A percentile compares a stretch with the other conserved stretches of the same genome.
Conservation (phyloP, 2,888 invertebrate species). For the Phytoseiulus persimilis region DNA sequence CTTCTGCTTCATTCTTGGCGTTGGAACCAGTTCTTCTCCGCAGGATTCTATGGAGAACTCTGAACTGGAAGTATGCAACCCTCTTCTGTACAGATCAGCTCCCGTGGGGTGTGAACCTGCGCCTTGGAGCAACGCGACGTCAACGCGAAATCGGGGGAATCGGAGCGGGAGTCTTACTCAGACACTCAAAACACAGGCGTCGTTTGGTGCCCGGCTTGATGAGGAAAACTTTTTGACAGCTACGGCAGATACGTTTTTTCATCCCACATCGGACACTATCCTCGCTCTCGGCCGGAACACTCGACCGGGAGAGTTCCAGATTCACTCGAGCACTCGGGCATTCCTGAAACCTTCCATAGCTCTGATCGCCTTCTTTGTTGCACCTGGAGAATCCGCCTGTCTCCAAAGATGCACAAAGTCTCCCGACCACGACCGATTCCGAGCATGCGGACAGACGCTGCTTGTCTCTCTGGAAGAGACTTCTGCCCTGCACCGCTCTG, state of each 20-base stretch:
- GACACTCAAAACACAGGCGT: conserved; percentile 15
- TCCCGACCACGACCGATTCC: neutral
- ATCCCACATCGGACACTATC: neutral
- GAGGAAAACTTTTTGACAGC: conserved; percentile 13
- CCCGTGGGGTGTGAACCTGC: no score
- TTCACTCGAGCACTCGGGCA: no score
- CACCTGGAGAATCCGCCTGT: neutral
- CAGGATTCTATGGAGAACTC: no score
- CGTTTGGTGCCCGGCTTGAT: conserved; percentile 31
- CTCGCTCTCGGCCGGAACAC: neutral
- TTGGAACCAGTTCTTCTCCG: no score
- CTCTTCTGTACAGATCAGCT: no score
- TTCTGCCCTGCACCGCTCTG: neutral
- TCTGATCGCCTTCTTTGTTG: no score
- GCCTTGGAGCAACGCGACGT: no score
- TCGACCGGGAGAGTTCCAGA: neutral
- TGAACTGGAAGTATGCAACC: no score
- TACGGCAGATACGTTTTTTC: conserved; percentile 22
- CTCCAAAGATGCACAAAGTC: neutral
- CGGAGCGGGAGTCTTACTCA: neutral
- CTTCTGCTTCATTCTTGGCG: neutral
- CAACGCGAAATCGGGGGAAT: no score
- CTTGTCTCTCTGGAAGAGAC: neutral
- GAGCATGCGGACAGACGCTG: neutral
- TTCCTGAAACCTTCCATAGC: no score